Evolutionary conservation across 1,140 invertebrate genomes (phyloP), one percentile per base, ranked within the genome.

Genomic region (Neotoxoptera formosana): DNA sequence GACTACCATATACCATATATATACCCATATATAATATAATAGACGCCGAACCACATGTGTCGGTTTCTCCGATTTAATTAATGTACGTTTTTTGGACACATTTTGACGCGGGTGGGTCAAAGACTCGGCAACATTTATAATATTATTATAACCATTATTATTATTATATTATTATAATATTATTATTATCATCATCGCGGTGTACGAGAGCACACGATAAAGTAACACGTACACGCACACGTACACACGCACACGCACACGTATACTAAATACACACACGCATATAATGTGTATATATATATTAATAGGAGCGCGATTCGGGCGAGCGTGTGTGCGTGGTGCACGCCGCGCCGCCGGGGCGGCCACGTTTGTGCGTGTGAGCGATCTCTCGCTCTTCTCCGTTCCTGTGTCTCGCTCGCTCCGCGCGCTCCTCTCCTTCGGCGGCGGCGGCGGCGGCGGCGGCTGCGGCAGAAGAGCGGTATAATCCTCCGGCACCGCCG

Each of bases 281-380:
- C 7, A 25, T 34, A 2, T n/a, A n/a, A n/a, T n/a, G 4, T 34
- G 48, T 7, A 6, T 51, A 34, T 41, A 41, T 41, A 41, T 53
- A 47, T 84, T 87, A 87, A 48, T 48, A 86, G 84, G 84, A 45
- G 9, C 84, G 36, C 83, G 83, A 36, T 84, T 88, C n/a, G 87
- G 47, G 48, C 53, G 87, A 36, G 87, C 34, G 87, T 89, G 48
- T 56, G 48, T 89, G 48, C 34, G 11, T 23, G n/a, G 45, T 41
- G 88, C 34, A 56, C n/a, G 51, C 20, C 87, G 87, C 87, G 87
- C 34, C 30, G 48, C 48, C 20, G 88, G 34, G 48, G 48, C 88
- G 88, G 48, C 34, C 48, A 89, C 48, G 48, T 89, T 56, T 89
- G 47, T 89, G 87, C 48, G 87, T 89, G 87, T 53, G 48, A 23